Base-by-base conservation (phyloP, 2,113 vertebrate species). In the Odocoileus hemionus region DNA sequence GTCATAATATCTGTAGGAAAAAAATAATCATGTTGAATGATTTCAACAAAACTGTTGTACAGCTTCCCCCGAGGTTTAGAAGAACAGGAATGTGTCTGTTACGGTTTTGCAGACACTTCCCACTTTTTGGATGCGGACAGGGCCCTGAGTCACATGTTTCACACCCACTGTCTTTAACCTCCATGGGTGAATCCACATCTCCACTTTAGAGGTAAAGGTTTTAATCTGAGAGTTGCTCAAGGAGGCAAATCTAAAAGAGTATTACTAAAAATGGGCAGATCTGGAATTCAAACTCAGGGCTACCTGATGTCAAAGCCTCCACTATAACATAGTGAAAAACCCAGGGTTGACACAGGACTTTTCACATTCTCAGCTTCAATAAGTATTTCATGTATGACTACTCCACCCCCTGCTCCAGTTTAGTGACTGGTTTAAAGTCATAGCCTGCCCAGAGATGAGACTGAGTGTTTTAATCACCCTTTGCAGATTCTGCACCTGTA, bases 1-100 rank as follows among this genome's bases (percentile, higher is more conserved):
- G 97, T 99, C 99, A 87, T 99, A 99, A 98, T 99, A 99, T 90
- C 99, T 99, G 98, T 2, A 21, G 5, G 80, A 93, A 89, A 98
- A 96, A 92, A 47, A 86, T 4, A 17, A 96, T 47, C 45, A 92
- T 5, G 12, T 25, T 96, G 64, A 91, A 36, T 26, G 45, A 79
- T 36, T 16, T 83, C 76, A 87, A 25, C 12, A 89, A 84, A 67
- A 33, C 21, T n/a, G 19, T 52, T 30, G 70, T 0, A 9, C 25
- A 23, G 26, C 19, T 86, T 74, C 33, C 19, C 39, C 21, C 50
- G 33, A 47, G 26, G 39, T 70, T 86, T 70, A 90, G 86, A 76
- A 92, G 26, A 83, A 80, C 3, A 55, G 30, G 3, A 85, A 30
- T 60, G 5, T 25, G 45, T 25, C 50, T 89, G 25, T 60, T 7